phyloP scores from a whole-genome alignment of 2,113 vertebrate genomes.

The Poicephalus meyeri region DNA sequence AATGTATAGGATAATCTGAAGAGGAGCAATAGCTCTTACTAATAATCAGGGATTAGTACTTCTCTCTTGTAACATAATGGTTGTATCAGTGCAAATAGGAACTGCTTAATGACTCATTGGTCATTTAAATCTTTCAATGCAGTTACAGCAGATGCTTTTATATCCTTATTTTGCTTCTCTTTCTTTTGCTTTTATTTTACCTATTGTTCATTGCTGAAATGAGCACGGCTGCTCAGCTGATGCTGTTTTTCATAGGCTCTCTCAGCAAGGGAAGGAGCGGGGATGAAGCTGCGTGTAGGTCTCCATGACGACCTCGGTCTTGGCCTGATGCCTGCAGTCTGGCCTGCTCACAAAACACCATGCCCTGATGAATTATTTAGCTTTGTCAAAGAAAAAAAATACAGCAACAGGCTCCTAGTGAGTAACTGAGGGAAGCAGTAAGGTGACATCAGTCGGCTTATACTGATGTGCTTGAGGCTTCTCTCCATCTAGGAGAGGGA shows the following conservation, averaged over 20 bases:
- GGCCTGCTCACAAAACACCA: constrained; percentile 41
- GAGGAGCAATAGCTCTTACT: background rate
- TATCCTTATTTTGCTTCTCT: background rate
- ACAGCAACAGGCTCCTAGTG: constrained; percentile 55
- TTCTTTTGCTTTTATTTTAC: background rate
- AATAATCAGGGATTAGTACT: background rate
- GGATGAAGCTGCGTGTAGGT: constrained; percentile 42
- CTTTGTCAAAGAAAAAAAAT: constrained; percentile 37
- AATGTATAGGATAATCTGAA: background rate
- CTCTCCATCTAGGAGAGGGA: background rate
- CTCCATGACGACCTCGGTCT: constrained; percentile 73
- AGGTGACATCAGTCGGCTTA: constrained; percentile 35
- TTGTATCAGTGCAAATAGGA: background rate
- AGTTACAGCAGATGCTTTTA: background rate
- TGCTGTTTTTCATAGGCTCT: background rate
- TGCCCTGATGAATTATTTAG: constrained; percentile 77
- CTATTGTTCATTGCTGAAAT: constrained; percentile 28
- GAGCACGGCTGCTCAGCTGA: background rate
- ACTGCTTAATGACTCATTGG: constrained; percentile 37
- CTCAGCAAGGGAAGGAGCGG: background rate
- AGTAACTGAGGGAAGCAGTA: constrained; percentile 46
- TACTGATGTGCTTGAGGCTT: background rate
- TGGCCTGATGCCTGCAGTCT: constrained; percentile 69
- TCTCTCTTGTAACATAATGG: background rate
- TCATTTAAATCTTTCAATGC: background rate